These are phyloP conservation scores for Halcyon chelicuti DNA, from an alignment of 2,797 vertebrate genomes.

Conservation along the genomic window DNA sequence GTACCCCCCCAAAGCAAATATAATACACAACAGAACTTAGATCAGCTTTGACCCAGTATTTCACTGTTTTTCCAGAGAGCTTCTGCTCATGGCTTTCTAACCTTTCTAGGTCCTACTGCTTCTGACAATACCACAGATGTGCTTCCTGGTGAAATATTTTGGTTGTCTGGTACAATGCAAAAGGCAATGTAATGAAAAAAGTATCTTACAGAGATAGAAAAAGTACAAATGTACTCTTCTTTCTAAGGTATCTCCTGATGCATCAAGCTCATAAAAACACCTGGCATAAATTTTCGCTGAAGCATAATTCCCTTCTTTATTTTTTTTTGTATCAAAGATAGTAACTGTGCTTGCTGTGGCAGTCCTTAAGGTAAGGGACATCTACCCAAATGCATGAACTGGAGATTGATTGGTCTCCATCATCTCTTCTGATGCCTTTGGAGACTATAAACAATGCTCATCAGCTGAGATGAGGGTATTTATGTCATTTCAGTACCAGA, in stretches of 20 bases:
- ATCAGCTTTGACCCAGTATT: background rate
- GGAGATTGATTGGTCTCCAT: background rate
- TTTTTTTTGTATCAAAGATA: background rate
- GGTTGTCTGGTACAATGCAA: background rate
- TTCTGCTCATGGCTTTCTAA: background rate
- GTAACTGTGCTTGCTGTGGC: background rate
- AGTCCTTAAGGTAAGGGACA: background rate
- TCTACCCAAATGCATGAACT: background rate
- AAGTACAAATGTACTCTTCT: background rate
- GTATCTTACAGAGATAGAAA: background rate
- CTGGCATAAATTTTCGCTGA: background rate
- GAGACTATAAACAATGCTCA: background rate
- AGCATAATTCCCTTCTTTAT: background rate
- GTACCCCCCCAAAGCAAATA: background rate
- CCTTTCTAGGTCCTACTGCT: background rate
- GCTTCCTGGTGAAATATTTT: background rate
- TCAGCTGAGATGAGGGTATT: background rate
- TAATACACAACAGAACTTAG: background rate
- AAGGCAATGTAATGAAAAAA: background rate
- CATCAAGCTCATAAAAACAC: background rate
- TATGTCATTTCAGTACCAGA: background rate
- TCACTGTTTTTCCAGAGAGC: background rate
- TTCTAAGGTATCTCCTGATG: background rate
- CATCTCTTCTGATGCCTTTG: background rate
- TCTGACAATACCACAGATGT: background rate